Evolutionary conservation across 1,140 invertebrate genomes (phyloP), one percentile per base, ranked within the genome.

Genomic region (Procambarus virginalis): DNA sequence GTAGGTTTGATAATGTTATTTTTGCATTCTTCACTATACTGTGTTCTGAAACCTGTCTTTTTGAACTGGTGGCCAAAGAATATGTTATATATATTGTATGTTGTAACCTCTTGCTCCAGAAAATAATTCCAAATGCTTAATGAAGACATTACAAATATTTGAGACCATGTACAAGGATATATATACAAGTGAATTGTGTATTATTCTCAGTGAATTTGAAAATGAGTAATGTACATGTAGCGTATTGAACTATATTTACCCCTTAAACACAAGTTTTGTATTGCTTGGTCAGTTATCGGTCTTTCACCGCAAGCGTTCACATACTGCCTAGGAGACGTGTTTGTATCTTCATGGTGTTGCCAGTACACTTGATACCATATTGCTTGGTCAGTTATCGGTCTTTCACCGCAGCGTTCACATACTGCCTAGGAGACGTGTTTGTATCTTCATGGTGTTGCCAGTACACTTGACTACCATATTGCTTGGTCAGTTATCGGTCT

Each of bases 391-490:
- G 2, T 73, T 55, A 12, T 80, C 14, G 55, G 78, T 80, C 78
- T 80, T 55, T 80, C 78, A 80, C 78, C 49, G 60, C 20, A 80
- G 48, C 78, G 22, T 55, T 80, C n/a, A 80, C 3, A 80, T 80
- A 55, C 78, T 58, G 78, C 49, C 78, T 55, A 80, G n/a, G 46
- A 55, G 51, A 51, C 51, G 22, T 49, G 51, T 51, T 79, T 79
- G 20, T 79, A 79, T 48, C 8, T 51, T 55, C 51, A 55, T 34
- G 34, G 34, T 34, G 34, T 34, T 34, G n/a, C 55, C 5, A n/a
- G n/a, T n/a, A n/a, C n/a, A n/a, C n/a, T n/a, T n/a, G n/a, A n/a
- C 55, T n/a, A n/a, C n/a, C n/a, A n/a, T n/a, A n/a, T n/a, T n/a
- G n/a, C n/a, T n/a, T n/a, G n/a, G n/a, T n/a, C n/a, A n/a, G n/a